phyloP scores from a whole-genome alignment of 2,888 invertebrate species.

The Cyaniris semiargus region DNA sequence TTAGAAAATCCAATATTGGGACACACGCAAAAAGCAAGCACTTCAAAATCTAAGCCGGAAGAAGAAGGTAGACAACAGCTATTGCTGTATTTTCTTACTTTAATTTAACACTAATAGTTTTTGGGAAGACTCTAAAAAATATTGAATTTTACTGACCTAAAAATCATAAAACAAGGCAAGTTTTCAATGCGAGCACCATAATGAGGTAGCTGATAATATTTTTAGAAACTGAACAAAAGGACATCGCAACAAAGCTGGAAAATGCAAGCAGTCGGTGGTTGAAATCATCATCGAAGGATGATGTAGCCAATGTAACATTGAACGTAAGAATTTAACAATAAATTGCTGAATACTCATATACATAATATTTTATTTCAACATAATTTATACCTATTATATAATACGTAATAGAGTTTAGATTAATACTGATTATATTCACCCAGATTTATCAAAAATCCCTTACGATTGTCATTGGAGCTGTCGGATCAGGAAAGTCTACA shows the following conservation, averaged over 20 bases:
- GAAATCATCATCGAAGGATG: slow-evolving; percentile 62
- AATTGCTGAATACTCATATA: not conserved
- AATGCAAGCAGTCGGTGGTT: slow-evolving; percentile 77
- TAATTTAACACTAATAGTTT: not conserved
- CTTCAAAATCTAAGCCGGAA: slow-evolving; percentile 51
- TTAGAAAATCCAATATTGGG: slow-evolving; percentile 44
- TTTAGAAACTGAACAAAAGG: slow-evolving; percentile 48
- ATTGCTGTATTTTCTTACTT: not conserved
- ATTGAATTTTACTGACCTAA: not conserved
- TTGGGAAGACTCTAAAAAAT: not conserved
- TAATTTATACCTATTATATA: no score
- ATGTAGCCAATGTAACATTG: slow-evolving; percentile 70
- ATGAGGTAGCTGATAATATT: not conserved
- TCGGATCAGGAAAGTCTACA: slow-evolving; percentile 82
- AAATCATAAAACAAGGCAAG: slow-evolving; percentile 43
- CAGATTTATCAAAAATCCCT: slow-evolving; percentile 66
- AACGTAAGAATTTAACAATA: slow-evolving; percentile 51
- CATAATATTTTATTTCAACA: not conserved
- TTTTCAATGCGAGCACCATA: not conserved
- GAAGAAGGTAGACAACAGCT: slow-evolving; percentile 33
- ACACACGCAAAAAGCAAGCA: slow-evolving; percentile 46
- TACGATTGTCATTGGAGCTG: slow-evolving; percentile 83
- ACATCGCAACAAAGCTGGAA: slow-evolving; percentile 60
- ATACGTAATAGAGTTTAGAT: not conserved
- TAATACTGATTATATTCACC: not conserved